Percentiles rank a stretch among this genome's conserved stretches.
phyloP scores from a whole-genome alignment of 1,140 invertebrate species.

The Anastrepha obliqua region DNA sequence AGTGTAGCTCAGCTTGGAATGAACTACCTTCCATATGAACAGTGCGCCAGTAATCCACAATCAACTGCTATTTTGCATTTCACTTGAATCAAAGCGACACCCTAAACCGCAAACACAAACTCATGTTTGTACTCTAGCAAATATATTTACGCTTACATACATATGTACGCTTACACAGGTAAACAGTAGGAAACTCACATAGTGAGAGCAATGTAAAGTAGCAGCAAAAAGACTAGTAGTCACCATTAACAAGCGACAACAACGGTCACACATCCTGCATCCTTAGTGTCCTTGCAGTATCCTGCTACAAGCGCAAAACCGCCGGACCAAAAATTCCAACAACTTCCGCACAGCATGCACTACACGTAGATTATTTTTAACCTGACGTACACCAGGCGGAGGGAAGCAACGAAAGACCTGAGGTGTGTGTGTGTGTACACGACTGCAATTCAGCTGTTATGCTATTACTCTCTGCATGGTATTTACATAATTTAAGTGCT shows the following conservation, averaged over 20 bases:
- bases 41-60: background rate
- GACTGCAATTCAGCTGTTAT: background rate
- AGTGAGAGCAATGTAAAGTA: background rate
- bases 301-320: background rate
- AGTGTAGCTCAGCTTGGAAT: too few relatives aligned
- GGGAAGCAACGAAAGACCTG: background rate
- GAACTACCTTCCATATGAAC: background rate
- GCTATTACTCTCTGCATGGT: conserved; percentile 1
- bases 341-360: conserved; percentile 31
- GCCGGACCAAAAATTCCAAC: conserved; percentile 41
- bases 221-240: background rate
- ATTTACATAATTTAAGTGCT: conserved; percentile 49
- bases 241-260: conserved; percentile 36
- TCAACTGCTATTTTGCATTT: conserved; percentile 17
- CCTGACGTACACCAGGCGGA: background rate
- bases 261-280: conserved; percentile 29
- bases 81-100: conserved; percentile 38
- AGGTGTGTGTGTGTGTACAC: background rate
- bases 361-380: conserved; percentile 28
- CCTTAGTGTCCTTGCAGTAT: background rate
- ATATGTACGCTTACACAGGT: background rate
- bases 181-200: background rate
- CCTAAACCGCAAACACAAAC: background rate
- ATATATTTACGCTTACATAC: background rate
- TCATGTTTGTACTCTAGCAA: background rate